Evolutionary conservation across 2,888 invertebrate species (phyloP).

Genomic region (Eurytoma californica): DNA sequence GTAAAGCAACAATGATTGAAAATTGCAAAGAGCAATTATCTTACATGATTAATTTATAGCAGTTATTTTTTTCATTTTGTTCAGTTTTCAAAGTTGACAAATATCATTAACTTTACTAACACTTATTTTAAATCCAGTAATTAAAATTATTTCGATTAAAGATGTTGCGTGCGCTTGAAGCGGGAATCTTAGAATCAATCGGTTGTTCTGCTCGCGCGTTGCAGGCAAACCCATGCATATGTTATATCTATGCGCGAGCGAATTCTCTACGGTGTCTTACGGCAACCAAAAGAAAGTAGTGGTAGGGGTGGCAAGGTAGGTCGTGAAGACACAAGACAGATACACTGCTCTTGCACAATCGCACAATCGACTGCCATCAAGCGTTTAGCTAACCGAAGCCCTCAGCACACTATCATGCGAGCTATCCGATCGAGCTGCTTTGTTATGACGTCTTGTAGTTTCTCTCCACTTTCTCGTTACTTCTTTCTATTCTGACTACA

Average conservation of each 20-base stretch:
- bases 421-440: too few species aligned
- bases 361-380: constrained; percentile 54
- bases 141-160: constrained; percentile 50
- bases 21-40: too few species aligned
- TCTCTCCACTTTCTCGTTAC: too few species aligned
- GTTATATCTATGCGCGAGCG: background rate
- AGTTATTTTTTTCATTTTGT: too few species aligned
- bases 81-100: too few species aligned
- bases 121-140: too few species aligned
- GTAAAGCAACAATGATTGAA: too few species aligned
- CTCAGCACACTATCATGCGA: too few species aligned
- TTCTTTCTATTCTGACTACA: too few species aligned
- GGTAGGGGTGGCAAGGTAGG: background rate
- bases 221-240: constrained; percentile 8
- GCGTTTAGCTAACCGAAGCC: constrained; percentile 28
- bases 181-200: constrained; percentile 21
- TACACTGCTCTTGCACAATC: constrained; percentile 30
- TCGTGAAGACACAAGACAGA: background rate
- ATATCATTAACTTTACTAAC: too few species aligned
- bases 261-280: background rate
- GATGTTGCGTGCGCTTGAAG: constrained; percentile 14
- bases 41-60: too few species aligned
- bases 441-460: too few species aligned
- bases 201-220: background rate
- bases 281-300: background rate